Evolutionary conservation across 2,797 vertebrate genomes (phyloP), one percentile per base, ranked within the genome.

Genomic region (Erethizon dorsatum): DNA sequence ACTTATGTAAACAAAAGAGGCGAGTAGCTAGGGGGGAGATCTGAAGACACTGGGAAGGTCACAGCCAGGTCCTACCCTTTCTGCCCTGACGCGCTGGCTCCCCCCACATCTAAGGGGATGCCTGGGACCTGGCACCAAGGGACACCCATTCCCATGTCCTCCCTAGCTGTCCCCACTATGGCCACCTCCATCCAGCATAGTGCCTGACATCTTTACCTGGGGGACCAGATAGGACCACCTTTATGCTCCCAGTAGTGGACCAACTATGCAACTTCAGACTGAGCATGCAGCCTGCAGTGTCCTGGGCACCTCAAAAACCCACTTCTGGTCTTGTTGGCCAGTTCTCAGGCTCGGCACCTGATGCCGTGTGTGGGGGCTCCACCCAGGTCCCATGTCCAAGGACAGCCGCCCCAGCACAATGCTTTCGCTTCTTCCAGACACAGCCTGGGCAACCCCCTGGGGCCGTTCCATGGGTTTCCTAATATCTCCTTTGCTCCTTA

Each of bases 1-100:
- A 77, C 78, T 90, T 45, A 47, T 1, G 22, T 9, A 85, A 86
- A 95, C 59, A 82, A 83, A 78, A 63, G 83, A 84, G 52, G 26
- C 12, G 0, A 73, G 57, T 24, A 56, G 59, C 26, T 12, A 7
- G 3, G 45, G 86, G 45, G 52, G 52, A 56, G 67, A 80, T n/a
- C 1, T 22, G 24, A 61, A 75, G 75, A 45, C 52, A 2, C 69
- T 24, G 61, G 14, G 50, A 50, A 47, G 73, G 50, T 0, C 5
- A 61, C 50, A 11, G 61, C 69, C 77, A 28, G 0, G 78, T 24
- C 28, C 0, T 0, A 45, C 37, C 37, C 77, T 33, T 31, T 17
- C 83, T 41, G n/a, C 31, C 41, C 71, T 5, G 24, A 37, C 14
- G 3, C 17, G 31, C 14, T 11, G 41, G 61, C 83, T 50, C 41